Percentiles rank a stretch among this genome's conserved stretches.
These are phyloP conservation scores for Steinernema feltiae DNA, from an alignment of 1,140 invertebrate species.

Conservation along the genomic window DNA sequence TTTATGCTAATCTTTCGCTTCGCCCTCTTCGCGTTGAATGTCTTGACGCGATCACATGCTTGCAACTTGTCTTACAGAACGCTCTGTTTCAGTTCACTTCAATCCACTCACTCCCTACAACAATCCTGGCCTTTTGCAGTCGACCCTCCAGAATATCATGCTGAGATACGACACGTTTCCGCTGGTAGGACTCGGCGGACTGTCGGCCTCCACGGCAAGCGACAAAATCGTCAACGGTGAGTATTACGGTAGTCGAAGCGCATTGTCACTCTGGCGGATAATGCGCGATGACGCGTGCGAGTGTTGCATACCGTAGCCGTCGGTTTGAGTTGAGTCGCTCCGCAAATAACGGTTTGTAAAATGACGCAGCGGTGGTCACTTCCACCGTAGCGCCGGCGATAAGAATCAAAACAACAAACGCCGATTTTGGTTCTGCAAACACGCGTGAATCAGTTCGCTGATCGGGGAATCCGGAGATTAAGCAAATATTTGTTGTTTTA, in stretches of 20 bases:
- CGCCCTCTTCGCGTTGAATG: too few relatives aligned
- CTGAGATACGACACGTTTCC: slow-evolving; percentile 13
- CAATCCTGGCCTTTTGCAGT: not conserved
- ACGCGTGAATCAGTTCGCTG: not conserved
- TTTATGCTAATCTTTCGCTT: not conserved
- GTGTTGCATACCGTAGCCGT: not conserved
- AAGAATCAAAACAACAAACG: not conserved
- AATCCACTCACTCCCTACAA: not conserved
- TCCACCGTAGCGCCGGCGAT: not conserved
- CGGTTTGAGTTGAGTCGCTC: too few relatives aligned
- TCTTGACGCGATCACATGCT: too few relatives aligned
- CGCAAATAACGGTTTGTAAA: too few relatives aligned
- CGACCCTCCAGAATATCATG: not conserved
- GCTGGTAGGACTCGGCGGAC: not conserved
- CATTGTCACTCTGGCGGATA: not conserved
- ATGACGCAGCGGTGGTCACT: not conserved
- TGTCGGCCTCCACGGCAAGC: not conserved
- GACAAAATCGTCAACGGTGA: not conserved
- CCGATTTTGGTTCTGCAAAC: slow-evolving; percentile 2
- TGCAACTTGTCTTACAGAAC: too few relatives aligned
- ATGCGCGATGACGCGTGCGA: too few relatives aligned
- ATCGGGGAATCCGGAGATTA: not conserved
- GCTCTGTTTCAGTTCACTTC: not conserved
- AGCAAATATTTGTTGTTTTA: not conserved
- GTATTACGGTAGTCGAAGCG: too few relatives aligned